These are phyloP conservation scores for Cyclargus thomasi DNA, from an alignment of 1,140 invertebrate genomes.

Conservation along the genomic window DNA sequence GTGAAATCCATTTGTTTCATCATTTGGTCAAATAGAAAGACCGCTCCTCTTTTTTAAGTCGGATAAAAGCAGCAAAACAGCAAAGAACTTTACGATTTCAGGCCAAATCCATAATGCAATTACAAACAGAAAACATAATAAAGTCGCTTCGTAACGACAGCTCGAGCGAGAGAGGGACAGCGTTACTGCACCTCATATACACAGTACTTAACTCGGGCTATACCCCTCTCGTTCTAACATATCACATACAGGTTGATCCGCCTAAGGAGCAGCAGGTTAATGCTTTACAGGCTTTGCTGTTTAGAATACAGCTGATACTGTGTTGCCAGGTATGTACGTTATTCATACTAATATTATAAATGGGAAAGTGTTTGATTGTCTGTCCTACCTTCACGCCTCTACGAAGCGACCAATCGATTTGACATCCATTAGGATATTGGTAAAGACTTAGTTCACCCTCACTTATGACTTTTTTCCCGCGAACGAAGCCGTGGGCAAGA, in stretches of 20 bases:
- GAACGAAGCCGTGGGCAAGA: too few species aligned
- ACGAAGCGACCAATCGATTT: too few species aligned
- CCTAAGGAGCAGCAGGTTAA: conserved; percentile 34
- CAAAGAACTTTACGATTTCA: conserved; percentile 27
- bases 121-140: conserved; percentile 49
- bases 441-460: too few species aligned
- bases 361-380: too few species aligned
- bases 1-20: too few species aligned
- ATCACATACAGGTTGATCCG: conserved; percentile 25
- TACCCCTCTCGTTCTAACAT: conserved; percentile 45
- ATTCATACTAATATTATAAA: too few species aligned
- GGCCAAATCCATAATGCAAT: conserved; percentile 51
- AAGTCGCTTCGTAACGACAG: conserved; percentile 48
- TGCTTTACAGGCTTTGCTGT: conserved; percentile 57
- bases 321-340: conserved; percentile 56
- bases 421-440: too few species aligned
- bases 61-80: too few species aligned
- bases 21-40: too few species aligned
- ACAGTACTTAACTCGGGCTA: conserved; percentile 43
- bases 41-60: too few species aligned
- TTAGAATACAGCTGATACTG: conserved; percentile 56
- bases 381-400: too few species aligned
- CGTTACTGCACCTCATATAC: conserved; percentile 47
- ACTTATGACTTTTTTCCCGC: too few species aligned
- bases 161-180: conserved; percentile 41